Evolutionary conservation across 1,140 invertebrate genomes (phyloP).

Genomic region (Dinoponera quadriceps): DNA sequence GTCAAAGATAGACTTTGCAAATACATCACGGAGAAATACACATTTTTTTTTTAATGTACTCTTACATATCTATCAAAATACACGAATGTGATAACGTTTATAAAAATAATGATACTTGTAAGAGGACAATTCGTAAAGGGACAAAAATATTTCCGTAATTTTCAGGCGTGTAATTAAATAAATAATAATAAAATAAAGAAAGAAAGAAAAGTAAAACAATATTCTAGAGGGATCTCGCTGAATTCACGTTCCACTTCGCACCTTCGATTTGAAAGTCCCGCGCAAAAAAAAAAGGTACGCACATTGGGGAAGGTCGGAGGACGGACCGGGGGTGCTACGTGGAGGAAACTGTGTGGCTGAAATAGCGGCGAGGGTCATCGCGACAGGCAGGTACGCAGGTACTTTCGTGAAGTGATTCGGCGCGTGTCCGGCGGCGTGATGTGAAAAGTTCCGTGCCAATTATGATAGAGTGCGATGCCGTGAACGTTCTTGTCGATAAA

Average conservation of each 20-base stretch:
- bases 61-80: too few species aligned
- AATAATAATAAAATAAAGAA: too few species aligned
- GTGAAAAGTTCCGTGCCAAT: conserved; percentile 50
- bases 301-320: background rate
- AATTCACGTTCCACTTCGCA: background rate
- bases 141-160: too few species aligned
- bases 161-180: too few species aligned
- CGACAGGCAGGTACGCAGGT: background rate
- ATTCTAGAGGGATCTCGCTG: too few species aligned
- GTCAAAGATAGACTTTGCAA: too few species aligned
- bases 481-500: conserved; percentile 48
- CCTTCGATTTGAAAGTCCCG: background rate
- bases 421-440: background rate
- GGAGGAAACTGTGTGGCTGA: background rate
- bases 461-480: conserved; percentile 20
- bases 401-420: conserved; percentile 1
- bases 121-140: too few species aligned
- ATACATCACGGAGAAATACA: too few species aligned
- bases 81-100: too few species aligned
- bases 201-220: too few species aligned
- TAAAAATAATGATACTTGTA: too few species aligned
- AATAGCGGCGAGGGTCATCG: background rate
- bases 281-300: background rate
- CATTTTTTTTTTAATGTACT: too few species aligned
- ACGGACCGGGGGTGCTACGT: background rate